These are phyloP conservation scores for Drosophila albomicans DNA, from an alignment of 1,140 invertebrate species.

Conservation along the genomic window DNA sequence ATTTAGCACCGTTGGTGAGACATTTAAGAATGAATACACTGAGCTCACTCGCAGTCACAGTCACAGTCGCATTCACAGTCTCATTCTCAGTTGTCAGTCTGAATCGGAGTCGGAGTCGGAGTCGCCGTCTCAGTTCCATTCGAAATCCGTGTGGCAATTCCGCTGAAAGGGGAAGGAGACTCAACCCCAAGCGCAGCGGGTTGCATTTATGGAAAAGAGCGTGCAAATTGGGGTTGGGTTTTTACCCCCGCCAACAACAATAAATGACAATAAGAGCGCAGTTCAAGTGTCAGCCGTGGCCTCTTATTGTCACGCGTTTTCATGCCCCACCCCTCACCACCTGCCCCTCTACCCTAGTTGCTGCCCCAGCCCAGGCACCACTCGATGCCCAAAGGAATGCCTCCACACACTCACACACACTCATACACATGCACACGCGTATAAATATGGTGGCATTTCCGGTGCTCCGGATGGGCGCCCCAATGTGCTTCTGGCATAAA, in stretches of 20 bases:
- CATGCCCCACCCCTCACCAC: conserved; percentile 27
- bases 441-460: conserved; percentile 77
- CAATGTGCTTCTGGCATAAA: conserved; percentile 81
- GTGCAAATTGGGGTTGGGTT: conserved; percentile 78
- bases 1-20: conserved; percentile 71
- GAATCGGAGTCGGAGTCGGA: neutral
- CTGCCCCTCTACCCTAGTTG: neutral
- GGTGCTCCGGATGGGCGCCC: conserved; percentile 67
- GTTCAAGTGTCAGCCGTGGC: conserved; percentile 81
- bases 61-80: neutral
- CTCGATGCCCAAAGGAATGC: conserved; percentile 77
- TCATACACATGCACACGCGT: conserved; percentile 34
- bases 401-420: conserved; percentile 32
- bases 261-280: conserved; percentile 83
- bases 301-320: conserved; percentile 81
- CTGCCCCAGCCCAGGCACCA: conserved; percentile 23
- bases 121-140: neutral
- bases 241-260: conserved; percentile 43
- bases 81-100: neutral
- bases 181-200: conserved; percentile 55
- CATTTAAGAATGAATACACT: conserved; percentile 65
- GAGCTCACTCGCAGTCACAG: conserved; percentile 18
- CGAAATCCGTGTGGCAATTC: conserved; percentile 25
- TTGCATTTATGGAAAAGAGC: conserved; percentile 70
- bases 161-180: conserved; percentile 18